Base-by-base conservation (phyloP, 1,140 invertebrate genomes). In the Uloborus diversus region DNA sequence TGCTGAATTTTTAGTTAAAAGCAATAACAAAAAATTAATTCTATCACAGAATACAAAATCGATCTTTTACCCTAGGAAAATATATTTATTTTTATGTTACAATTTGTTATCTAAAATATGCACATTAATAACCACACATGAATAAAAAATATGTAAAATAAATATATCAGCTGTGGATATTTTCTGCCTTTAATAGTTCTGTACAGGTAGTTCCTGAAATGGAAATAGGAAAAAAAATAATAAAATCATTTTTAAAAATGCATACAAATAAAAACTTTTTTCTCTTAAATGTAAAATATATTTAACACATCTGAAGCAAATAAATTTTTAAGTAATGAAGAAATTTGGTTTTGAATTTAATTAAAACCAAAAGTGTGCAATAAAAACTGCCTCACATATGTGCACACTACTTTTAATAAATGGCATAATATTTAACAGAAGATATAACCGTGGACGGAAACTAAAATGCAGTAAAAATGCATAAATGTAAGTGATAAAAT, bases 121-220 rank as follows among this genome's bases (percentile, higher is more conserved):
- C 71, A 75, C 3, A 27, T 64, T 51, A 75, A 53, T 23, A 75
- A 47, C 57, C 57, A 75, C 14, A 75, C 35, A 33, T 75, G 71
- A 64, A 75, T 75, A 33, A 62, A 64, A 17, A 13, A 62, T 30
- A 75, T 30, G 53, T 75, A 75, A 75, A 75, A 75, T 51, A 75
- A 32, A 64, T 75, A 75, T 33, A 51, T 42, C 23, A 75, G 42
- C 14, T 75, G 71, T 25, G 71, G 32, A 75, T 75, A 75, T 27
- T 75, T 75, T 62, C 61, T 32, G 11, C 70, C 64, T 20, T 75
- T 75, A 17, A 75, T 30, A 9, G 28, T 64, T 75, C 71, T 62
- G 37, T 42, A 33, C 28, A 75, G 0, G n/a, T 64, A 75, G 33
- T 75, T 75, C 33, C 71, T 75, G 59, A 75, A 75, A 75, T 4